Percentiles rank a stretch among this genome's conserved stretches.
Evolutionary conservation across 2,888 invertebrate species (phyloP).

Genomic region (Lithophane ornitopus): DNA sequence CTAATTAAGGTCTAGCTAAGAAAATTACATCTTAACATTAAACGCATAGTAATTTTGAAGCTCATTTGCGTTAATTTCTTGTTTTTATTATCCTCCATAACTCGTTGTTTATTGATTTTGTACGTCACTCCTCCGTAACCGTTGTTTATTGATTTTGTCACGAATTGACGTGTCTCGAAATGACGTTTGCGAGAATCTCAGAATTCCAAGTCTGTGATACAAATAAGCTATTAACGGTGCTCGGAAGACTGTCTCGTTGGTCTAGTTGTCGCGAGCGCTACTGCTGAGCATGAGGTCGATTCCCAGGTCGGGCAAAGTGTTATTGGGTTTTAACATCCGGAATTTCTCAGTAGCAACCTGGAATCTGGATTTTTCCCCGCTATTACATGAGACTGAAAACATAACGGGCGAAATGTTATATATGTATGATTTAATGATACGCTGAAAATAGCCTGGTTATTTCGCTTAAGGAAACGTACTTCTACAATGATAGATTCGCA

Average conservation of each 20-base stretch:
- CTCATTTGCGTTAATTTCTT: constrained; percentile 13
- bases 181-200: constrained; percentile 18
- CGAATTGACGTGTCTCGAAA: constrained; percentile 10
- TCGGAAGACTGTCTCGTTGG: not conserved
- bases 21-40: constrained; percentile 15
- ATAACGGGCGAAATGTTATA: too few relatives aligned
- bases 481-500: constrained; percentile 59
- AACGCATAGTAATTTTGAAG: constrained; percentile 18
- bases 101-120: constrained; percentile 24
- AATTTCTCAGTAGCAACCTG: too few relatives aligned
- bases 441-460: constrained; percentile 43
- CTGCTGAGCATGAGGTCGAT: too few relatives aligned
- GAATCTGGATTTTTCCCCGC: too few relatives aligned
- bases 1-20: constrained; percentile 38
- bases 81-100: constrained; percentile 19
- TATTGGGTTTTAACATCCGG: too few relatives aligned
- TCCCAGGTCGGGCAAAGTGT: too few relatives aligned
- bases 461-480: constrained; percentile 54
- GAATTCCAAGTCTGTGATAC: constrained; percentile 20
- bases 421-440: constrained; percentile 3
- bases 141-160: constrained; percentile 18
- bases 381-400: too few relatives aligned
- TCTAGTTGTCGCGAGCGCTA: too few relatives aligned
- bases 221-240: constrained; percentile 44
- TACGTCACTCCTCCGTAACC: too few relatives aligned